A percentile compares a stretch with the other conserved stretches of the same genome.
phyloP scores from a whole-genome alignment of 2,797 vertebrate species.

The Melanotaenia trifasciata region DNA sequence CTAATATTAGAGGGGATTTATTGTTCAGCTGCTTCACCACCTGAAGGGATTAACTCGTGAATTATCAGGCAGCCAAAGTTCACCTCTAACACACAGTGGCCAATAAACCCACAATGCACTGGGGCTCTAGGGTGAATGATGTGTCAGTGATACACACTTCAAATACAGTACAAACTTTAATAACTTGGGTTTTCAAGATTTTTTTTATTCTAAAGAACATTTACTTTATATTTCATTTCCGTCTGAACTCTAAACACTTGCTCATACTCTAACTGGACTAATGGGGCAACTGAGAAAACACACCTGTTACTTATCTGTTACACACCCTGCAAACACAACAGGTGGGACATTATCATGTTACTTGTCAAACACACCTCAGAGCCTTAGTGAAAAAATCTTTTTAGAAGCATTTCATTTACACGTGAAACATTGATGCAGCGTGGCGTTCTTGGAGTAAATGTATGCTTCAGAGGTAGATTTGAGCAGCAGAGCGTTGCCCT shows the following conservation, averaged over 20 bases:
- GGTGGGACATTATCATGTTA: no score
- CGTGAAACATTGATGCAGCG: background rate
- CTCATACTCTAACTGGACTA: background rate
- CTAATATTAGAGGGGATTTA: slow-evolving; percentile 14
- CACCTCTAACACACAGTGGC: background rate
- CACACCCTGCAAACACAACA: no score
- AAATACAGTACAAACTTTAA: no score
- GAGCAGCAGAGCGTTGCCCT: background rate
- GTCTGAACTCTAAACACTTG: background rate
- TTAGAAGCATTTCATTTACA: background rate
- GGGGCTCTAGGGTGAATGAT: background rate
- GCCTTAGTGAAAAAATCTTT: no score
- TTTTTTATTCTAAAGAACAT: background rate
- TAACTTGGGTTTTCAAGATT: background rate
- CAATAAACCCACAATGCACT: slow-evolving; percentile 45
- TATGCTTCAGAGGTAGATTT: background rate
- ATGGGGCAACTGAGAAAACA: background rate
- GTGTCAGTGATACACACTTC: background rate
- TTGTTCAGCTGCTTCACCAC: slow-evolving; percentile 31
- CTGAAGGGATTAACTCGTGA: slow-evolving; percentile 29
- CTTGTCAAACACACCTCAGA: no score
- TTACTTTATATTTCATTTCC: background rate
- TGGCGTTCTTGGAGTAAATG: background rate
- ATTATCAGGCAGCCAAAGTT: slow-evolving; percentile 27
- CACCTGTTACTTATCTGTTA: no score